Conservation (phyloP, 2,888 invertebrate genomes). For the Athalia cordata region DNA sequence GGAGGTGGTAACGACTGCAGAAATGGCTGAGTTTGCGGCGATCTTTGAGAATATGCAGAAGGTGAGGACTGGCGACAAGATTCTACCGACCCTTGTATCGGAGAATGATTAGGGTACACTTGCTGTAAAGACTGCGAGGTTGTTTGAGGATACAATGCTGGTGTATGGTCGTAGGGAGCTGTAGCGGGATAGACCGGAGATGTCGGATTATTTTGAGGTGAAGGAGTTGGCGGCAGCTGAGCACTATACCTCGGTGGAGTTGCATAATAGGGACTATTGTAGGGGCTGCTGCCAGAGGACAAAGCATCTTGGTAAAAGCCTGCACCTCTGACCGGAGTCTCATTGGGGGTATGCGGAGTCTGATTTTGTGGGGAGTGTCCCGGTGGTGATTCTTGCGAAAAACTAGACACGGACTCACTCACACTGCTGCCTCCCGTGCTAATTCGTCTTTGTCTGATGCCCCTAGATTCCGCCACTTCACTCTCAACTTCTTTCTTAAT, state of each 20-base stretch:
- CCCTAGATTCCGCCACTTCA: conserved; percentile 70
- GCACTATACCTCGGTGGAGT: conserved; percentile 81
- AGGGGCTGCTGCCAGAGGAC: conserved; percentile 89
- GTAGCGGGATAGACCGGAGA: conserved; percentile 78
- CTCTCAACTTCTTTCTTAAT: conserved; percentile 67
- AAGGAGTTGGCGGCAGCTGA: conserved; percentile 81
- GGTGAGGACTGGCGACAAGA: conserved; percentile 60
- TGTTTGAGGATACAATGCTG: conserved; percentile 65
- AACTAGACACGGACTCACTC: conserved; percentile 69
- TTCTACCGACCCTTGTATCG: conserved; percentile 60
- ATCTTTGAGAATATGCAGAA: conserved; percentile 56
- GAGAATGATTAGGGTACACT: conserved; percentile 64
- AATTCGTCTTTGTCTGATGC: conserved; percentile 74
- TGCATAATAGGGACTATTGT: conserved; percentile 78
- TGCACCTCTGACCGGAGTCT: conserved; percentile 86
- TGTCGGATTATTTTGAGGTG: conserved; percentile 77
- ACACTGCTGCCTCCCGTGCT: conserved; percentile 68
- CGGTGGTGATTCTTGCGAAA: conserved; percentile 78
- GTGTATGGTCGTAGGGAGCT: conserved; percentile 67
- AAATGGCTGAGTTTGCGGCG: conserved; percentile 58
- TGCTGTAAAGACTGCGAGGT: conserved; percentile 59
- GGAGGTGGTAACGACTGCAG: conserved; percentile 50
- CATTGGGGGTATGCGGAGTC: conserved; percentile 80
- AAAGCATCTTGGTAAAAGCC: conserved; percentile 93
- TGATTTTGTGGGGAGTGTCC: conserved; percentile 68